Evolutionary conservation across 2,888 invertebrate genomes (phyloP), one percentile per base, ranked within the genome.

Genomic region (Mythimna ferrago): DNA sequence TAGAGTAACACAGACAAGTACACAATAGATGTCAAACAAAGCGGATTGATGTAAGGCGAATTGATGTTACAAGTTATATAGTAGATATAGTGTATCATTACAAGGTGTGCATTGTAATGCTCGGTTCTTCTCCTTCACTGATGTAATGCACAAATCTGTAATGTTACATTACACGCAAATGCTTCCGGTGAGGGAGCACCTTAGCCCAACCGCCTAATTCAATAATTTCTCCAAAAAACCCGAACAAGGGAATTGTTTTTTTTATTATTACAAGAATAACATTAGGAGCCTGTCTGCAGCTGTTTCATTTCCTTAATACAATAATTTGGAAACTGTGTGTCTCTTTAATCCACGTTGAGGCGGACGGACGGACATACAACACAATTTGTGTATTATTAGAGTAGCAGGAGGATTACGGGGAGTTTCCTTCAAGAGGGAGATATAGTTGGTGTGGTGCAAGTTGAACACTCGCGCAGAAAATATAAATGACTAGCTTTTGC

Each of bases 361-460:
- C 41, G 48, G 54, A 62, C 73, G 51, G 69, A 84, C 76, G 73
- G 78, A 82, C 79, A 67, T 70, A 76, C 84, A 81, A 67, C 73
- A 81, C 81, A 81, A 79, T 86, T 83, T 84, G 77, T 82, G 73
- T 78, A 84, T 78, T 83, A 84, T 81, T 82, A 79, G 72, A 83
- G 66, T 66, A 78, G 74, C 75, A 74, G 76, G 65, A 78, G 83
- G 80, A 86, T 84, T 84, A 84, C 69, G 57, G 73, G 71, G 71
- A 75, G 74, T 79, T 84, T 80, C 76, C 80, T 80, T 73, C 74
- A 79, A 78, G 74, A 81, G 84, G 75, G 78, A 66, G 73, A 71
- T 69, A 57, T 65, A 67, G 64, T 61, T 54, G 61, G 11, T 6
- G 44, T 57, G 57, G 67, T 0, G 2, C 38, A 78, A 82, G 58